phyloP scores from a whole-genome alignment of 2,888 invertebrate genomes.

The Crematogaster levior region DNA sequence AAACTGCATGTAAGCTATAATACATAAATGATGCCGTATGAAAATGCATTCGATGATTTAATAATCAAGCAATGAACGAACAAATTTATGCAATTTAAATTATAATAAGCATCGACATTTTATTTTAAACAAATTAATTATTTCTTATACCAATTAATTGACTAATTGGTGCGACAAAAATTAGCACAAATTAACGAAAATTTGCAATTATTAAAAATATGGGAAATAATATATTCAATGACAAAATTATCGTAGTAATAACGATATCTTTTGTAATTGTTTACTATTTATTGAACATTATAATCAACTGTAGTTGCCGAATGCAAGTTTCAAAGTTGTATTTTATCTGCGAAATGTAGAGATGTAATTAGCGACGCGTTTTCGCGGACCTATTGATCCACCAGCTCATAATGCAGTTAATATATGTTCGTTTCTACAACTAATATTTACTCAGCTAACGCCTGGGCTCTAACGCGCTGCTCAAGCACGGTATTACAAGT shows the following conservation, averaged over 20 bases:
- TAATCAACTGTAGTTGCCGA: not conserved
- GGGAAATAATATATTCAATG: not conserved
- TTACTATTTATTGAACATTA: not conserved
- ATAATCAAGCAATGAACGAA: too few species aligned
- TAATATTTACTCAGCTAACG: slow-evolving; percentile 56
- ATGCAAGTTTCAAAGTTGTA: not conserved
- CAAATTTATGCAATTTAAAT: not conserved
- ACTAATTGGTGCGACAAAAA: not conserved
- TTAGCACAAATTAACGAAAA: not conserved
- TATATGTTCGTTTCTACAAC: slow-evolving; percentile 42
- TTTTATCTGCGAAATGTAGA: not conserved
- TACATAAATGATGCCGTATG: too few species aligned
- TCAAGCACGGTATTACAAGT: slow-evolving; percentile 54
- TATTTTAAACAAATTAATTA: not conserved
- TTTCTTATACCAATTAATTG: not conserved
- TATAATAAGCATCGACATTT: not conserved
- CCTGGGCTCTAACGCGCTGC: slow-evolving; percentile 38
- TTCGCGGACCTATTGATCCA: slow-evolving; percentile 16
- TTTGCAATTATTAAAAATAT: not conserved
- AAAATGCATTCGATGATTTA: too few species aligned
- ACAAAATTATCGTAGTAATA: not conserved
- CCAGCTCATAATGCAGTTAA: slow-evolving; percentile 32
- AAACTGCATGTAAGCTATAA: not conserved
- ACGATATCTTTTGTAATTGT: not conserved
- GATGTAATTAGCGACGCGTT: slow-evolving; percentile 20